Conservation (phyloP, 2,113 vertebrate genomes). For the Nematolebias whitei region DNA sequence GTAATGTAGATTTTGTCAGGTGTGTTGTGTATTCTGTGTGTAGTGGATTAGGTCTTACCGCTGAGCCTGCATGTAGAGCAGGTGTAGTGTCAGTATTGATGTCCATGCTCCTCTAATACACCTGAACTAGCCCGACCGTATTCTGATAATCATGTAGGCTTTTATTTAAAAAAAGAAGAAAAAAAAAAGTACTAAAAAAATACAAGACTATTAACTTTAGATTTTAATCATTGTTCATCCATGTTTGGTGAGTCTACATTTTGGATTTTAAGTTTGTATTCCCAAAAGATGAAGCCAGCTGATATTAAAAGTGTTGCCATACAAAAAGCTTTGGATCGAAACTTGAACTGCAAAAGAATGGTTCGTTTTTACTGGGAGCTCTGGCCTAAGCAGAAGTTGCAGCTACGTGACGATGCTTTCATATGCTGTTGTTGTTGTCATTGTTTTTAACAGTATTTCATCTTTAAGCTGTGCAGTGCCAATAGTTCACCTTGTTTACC, state of each 20-base stretch:
- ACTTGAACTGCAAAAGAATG: constrained; percentile 76
- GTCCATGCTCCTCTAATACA: constrained; percentile 74
- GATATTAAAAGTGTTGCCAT: constrained; percentile 75
- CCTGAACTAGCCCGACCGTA: constrained; percentile 67
- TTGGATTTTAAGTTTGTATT: constrained; percentile 51
- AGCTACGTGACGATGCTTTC: constrained; percentile 38
- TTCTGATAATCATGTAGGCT: constrained; percentile 72
- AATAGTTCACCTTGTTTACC: constrained; percentile 41
- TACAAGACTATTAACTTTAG: constrained; percentile 61
- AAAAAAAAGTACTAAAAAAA: constrained; percentile 70
- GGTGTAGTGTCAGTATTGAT: constrained; percentile 71
- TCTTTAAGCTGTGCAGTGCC: constrained; percentile 38
- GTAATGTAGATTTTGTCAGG: constrained; percentile 58
- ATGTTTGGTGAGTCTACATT: constrained; percentile 63
- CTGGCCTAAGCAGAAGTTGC: constrained; percentile 34
- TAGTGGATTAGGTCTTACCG: constrained; percentile 73
- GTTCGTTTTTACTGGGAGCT: constrained; percentile 55
- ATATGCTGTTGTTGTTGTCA: neutral
- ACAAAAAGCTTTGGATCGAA: constrained; percentile 79
- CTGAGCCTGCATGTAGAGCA: constrained; percentile 69
- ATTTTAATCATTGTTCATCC: constrained; percentile 62
- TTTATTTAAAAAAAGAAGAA: constrained; percentile 54
- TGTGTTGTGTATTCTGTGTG: constrained; percentile 68
- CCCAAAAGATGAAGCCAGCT: constrained; percentile 66
- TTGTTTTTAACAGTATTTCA: constrained; percentile 18